Base-by-base conservation (phyloP, 2,797 vertebrate genomes). In the Rallus crepitans region DNA sequence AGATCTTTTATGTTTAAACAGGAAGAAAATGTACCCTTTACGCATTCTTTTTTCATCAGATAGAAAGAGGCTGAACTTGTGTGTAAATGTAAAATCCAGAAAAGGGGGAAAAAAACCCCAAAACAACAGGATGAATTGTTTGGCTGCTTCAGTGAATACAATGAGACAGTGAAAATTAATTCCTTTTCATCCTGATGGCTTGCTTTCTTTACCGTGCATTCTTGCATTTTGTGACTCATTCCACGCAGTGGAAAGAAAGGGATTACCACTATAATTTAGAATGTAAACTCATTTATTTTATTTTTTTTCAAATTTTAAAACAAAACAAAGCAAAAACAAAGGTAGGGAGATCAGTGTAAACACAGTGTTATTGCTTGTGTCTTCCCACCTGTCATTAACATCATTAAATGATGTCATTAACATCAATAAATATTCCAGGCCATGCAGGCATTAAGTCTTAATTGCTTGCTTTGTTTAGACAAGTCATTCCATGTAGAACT, bases 401-500 rank as follows among this genome's bases (percentile, higher is more conserved):
- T 57, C 7, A 64, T 81, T 87, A 71, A 25, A 91, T 83, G 37
- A 37, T 85, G 73, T 70, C 69, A 64, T 88, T 96, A 72, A 7
- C 35, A 31, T 57, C 7, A 64, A 78, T 87, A 71, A 25, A 91
- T 89, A 79, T 95, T 93, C 70, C 87, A 64, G 90, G 88, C 89
- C 72, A 53, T 52, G 56, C 24, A 85, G 78, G 48, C 77, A 60
- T 92, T 91, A 79, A 77, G 79, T 45, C 68, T 27, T 93, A 96
- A 96, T 94, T 92, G 81, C 73, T 85, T 94, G 45, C 56, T 90
- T 97, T 94, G 60, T 77, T 95, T 92, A 89, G 77, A 92, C 50
- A 94, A 85, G 65, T 85, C 11, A 52, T 68, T 87, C 25, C 12
- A 15, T 81, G 92, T 94, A 90, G 59, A 94, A 68, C 30, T 64